Evolutionary conservation across 2,113 vertebrate genomes (phyloP), one percentile per base, ranked within the genome.

Genomic region (Piprites chloris): DNA sequence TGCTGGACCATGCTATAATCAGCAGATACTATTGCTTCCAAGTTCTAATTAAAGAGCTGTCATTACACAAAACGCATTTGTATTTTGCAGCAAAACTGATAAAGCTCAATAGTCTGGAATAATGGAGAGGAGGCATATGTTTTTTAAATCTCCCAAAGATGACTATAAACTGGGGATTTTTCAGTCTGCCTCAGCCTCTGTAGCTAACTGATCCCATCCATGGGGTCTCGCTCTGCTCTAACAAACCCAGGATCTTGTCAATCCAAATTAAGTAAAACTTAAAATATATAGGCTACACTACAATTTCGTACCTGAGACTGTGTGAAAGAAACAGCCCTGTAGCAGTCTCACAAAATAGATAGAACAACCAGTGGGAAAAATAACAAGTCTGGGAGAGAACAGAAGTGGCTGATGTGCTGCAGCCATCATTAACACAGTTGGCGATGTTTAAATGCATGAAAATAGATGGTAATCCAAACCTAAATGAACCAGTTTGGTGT

Each of bases 31-130:
- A 33, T 73, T 89, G 73, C 88, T 94, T 97, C 85, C 92, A 96
- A 93, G 65, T 90, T 94, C 93, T 95, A 94, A 95, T 93, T 97
- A 96, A 96, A 94, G 85, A 96, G 62, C 68, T 92, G 93, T 92
- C 89, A 84, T 93, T 95, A 74, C 65, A 88, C 65, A 75, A 68
- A 96, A 96, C 87, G 56, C 79, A 90, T 88, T 92, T 94, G 72
- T 89, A 86, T 68, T 92, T 88, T 90, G 93, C 83, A 85, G 59
- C 72, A 63, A 84, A 96, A 91, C 76, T 91, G 94, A 96, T 95
- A 95, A 97, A 93, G 80, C 68, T 93, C 73, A 78, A 44, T 92
- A 87, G 52, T 81, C 76, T 84, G 86, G 67, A 90, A 75, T 80
- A 74, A 10, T 77, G 67, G 72, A 80, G 39, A 50, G 79, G 62